Percentiles rank a stretch among this genome's conserved stretches.
Conservation (phyloP, 2,888 invertebrate genomes). For the Plutella xylostella region DNA sequence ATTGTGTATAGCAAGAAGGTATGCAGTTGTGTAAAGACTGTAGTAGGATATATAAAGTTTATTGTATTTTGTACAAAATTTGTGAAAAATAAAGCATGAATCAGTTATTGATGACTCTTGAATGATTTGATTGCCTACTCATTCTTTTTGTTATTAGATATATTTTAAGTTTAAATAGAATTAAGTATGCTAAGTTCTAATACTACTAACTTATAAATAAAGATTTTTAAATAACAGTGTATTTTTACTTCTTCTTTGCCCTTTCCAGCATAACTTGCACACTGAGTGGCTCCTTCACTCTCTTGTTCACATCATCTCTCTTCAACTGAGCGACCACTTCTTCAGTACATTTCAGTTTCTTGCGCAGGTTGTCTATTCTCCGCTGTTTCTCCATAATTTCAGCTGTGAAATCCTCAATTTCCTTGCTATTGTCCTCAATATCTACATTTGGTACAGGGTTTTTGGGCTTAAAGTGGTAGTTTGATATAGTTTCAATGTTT, state of each 20-base stretch:
- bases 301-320: conserved; percentile 31
- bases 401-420: conserved; percentile 32
- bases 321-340: conserved; percentile 39
- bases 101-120: no score
- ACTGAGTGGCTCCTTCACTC: conserved; percentile 33
- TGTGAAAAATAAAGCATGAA: no score
- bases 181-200: no score
- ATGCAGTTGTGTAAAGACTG: no score
- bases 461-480: conserved; percentile 39
- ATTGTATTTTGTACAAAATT: no score
- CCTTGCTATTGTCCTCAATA: conserved; percentile 27
- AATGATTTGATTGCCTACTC: no score
- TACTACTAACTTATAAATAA: no score
- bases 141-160: no score
- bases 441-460: conserved; percentile 24
- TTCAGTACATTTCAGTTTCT: conserved; percentile 33
- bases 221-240: no score
- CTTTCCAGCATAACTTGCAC: conserved; percentile 33
- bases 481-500: conserved; percentile 37
- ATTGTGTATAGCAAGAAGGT: no score
- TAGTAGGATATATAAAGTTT: no score
- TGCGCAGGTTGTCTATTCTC: conserved; percentile 30
- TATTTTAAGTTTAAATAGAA: no score
- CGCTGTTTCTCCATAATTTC: conserved; percentile 31
- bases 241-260: conserved; percentile 32